Conservation (phyloP, 2,113 vertebrate genomes). For the Carassius auratus region DNA sequence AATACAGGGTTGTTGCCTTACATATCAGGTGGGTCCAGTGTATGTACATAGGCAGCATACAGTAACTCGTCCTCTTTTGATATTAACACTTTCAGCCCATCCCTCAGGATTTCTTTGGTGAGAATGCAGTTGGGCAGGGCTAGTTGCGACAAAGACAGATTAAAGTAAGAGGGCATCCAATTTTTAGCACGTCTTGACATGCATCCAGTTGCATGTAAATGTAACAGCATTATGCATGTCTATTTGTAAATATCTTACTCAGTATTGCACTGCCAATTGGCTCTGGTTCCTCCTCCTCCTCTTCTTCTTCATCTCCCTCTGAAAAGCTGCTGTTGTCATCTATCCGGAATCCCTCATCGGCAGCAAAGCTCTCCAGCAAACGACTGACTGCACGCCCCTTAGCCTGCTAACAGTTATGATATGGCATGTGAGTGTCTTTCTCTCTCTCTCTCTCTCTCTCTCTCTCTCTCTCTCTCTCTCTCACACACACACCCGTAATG, state of each 20-base stretch:
- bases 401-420: slow-evolving; percentile 59
- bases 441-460: too few species aligned
- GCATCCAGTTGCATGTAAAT: not conserved
- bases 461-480: too few species aligned
- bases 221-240: slow-evolving; percentile 27
- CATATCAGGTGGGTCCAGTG: slow-evolving; percentile 93
- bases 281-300: slow-evolving; percentile 53
- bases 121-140: slow-evolving; percentile 83
- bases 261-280: slow-evolving; percentile 64
- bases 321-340: slow-evolving; percentile 92
- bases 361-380: slow-evolving; percentile 89
- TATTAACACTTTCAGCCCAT: slow-evolving; percentile 92
- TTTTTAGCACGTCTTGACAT: not conserved
- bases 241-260: slow-evolving; percentile 61
- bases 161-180: slow-evolving; percentile 21
- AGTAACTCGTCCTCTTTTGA: slow-evolving; percentile 95
- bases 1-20: slow-evolving; percentile 62
- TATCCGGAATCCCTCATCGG: slow-evolving; percentile 86
- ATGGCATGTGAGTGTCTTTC: slow-evolving; percentile 54
- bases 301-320: slow-evolving; percentile 80
- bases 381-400: slow-evolving; percentile 89
- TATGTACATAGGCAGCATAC: slow-evolving; percentile 89
- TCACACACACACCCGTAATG: not conserved
- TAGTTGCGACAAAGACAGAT: slow-evolving; percentile 56
- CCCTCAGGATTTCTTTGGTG: slow-evolving; percentile 88